Conservation (phyloP, 2,797 vertebrate species). For the Sebastiscus tertius region DNA sequence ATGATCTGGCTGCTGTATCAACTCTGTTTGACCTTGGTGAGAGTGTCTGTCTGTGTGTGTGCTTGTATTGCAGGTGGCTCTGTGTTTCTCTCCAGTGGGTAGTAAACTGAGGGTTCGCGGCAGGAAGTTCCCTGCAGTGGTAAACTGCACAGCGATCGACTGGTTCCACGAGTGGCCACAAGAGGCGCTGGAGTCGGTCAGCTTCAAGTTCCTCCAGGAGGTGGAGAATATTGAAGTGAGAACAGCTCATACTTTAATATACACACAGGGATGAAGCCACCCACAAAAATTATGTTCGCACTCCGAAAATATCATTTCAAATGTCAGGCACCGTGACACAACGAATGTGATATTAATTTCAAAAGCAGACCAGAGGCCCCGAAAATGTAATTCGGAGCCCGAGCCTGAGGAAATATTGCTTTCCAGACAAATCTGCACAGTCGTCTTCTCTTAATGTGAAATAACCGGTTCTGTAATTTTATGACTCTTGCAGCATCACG, state of each 20-base stretch:
- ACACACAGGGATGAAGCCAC: constrained; percentile 21
- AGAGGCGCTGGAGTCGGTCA: constrained; percentile 93
- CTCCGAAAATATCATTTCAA: constrained; percentile 48
- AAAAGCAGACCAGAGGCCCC: constrained; percentile 20
- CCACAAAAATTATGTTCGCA: constrained; percentile 43
- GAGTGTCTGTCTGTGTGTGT: background rate
- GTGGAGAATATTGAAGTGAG: constrained; percentile 87
- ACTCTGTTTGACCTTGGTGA: background rate
- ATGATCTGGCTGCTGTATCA: background rate
- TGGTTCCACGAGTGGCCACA: constrained; percentile 97
- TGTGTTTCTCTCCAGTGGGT: constrained; percentile 94
- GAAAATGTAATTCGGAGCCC: constrained; percentile 16
- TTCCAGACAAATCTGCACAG: constrained; percentile 11
- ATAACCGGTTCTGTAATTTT: constrained; percentile 19
- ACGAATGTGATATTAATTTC: constrained; percentile 39
- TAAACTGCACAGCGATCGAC: constrained; percentile 89
- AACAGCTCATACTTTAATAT: constrained; percentile 12
- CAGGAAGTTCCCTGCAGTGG: constrained; percentile 92
- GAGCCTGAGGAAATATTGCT: constrained; percentile 32
- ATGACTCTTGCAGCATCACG: constrained; percentile 51
- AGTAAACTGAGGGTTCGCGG: constrained; percentile 87
- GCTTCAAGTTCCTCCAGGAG: constrained; percentile 89
- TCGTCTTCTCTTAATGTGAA: constrained; percentile 22
- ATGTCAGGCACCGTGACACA: constrained; percentile 39
- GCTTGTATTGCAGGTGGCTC: constrained; percentile 83